Evolutionary conservation across 2,888 invertebrate species (phyloP), one percentile per base, ranked within the genome.

Genomic region (Drosophila affinis): DNA sequence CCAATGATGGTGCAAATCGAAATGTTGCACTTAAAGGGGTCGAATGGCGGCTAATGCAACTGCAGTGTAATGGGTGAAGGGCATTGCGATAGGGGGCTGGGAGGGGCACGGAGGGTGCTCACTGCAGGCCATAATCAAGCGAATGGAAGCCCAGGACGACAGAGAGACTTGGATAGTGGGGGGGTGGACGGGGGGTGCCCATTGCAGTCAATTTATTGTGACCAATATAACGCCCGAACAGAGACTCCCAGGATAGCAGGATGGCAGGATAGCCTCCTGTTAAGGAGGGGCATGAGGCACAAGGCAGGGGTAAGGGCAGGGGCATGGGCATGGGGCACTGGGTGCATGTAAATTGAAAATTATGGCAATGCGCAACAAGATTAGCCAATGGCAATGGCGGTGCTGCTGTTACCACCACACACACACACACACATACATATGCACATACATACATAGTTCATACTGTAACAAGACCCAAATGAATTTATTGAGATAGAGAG

Each of bases 311-410:
- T 21, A 21, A 0, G 21, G 21, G 21, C 21, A 21, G 3, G 21
- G 21, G 21, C 21, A 21, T 3, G 21, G 29, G 29, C 9, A 29
- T 7, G 29, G 29, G 24, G 29, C 59, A 48, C 55, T 59, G 75
- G 72, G 58, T 75, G 86, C 87, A 84, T 87, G 83, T 87, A 84
- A 84, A 84, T 84, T 84, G 83, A 84, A 84, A 84, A 84, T 84
- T 84, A 84, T 84, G 83, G 88, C 86, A 87, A 84, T 88, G 88
- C 84, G 88, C 88, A 88, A 88, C 88, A 84, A 84, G 84, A 84
- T 84, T 84, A 84, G 88, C 76, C 71, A 75, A 67, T 67, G 79
- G 65, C 72, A 65, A 62, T 45, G 49, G 59, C 44, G 45, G 18
- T 21, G 63, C 55, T 17, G 62, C 59, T 45, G 60, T 29, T 44